Evolutionary conservation across 2,888 invertebrate genomes (phyloP), one percentile per base, ranked within the genome.

Genomic region (Ennomos erosarius): DNA sequence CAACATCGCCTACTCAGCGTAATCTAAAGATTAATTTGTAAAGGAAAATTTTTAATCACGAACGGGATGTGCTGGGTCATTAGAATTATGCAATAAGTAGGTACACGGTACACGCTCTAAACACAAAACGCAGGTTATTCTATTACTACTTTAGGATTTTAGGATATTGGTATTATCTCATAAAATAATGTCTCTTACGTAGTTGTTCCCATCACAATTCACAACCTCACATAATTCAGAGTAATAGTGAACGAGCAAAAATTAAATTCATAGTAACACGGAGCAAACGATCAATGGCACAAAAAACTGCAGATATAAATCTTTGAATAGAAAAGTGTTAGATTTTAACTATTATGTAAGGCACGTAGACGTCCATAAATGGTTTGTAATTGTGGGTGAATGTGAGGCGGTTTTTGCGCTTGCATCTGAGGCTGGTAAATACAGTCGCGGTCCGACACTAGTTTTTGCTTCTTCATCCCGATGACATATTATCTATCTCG

Each of bases 341-440:
- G 84, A 82, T 84, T 82, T 83, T 76, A 79, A 78, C 80, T 80
- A 84, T 84, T 70, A 79, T 87, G 87, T 85, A 81, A 82, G 83
- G 82, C 84, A 85, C 85, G 87, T 87, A 81, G 78, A 72, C 69
- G 62, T 70, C 91, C 89, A 78, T 90, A 91, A 86, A 87, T 85
- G 90, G 91, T 74, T 78, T 76, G 85, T 91, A 90, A 91, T 91
- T 89, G 89, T 84, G 82, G 85, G 81, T 78, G 84, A 82, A 79
- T 83, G 85, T 81, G 78, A 62, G 67, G 74, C 70, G 55, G 78
- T 89, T 91, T 88, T 90, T 90, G 84, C 78, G 47, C 49, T 12
- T 12, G 49, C 16, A 11, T n/a, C 39, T 34, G 40, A 16, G 65
- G 55, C 60, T 53, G 66, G 77, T 84, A 83, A 87, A 88, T 88